phyloP scores from a whole-genome alignment of 1,140 invertebrate species.

The Bombus terrestris region DNA sequence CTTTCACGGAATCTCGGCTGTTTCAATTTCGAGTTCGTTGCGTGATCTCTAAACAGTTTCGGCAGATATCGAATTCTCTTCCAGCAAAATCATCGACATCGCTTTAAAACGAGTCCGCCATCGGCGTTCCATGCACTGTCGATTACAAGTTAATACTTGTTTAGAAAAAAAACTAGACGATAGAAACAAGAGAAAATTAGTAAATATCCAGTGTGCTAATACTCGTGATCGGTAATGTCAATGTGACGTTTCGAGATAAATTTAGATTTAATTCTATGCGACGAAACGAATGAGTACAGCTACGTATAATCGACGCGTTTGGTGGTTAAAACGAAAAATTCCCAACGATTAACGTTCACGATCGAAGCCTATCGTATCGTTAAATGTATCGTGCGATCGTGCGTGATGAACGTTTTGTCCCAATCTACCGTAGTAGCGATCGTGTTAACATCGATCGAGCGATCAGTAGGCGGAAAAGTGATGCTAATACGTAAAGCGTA shows the following conservation, averaged over 20 bases:
- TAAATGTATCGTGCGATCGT: background rate
- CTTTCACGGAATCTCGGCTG: background rate
- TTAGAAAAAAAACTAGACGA: too few relatives aligned
- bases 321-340: background rate
- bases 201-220: background rate
- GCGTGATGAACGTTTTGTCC: background rate
- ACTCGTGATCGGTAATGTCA: background rate
- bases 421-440: background rate
- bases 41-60: too few relatives aligned
- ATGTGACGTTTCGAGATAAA: background rate
- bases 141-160: too few relatives aligned
- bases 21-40: too few relatives aligned
- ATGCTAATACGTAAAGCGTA: too few relatives aligned
- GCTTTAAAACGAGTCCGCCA: too few relatives aligned
- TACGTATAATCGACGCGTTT: background rate
- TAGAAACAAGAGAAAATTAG: too few relatives aligned
- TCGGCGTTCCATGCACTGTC: too few relatives aligned
- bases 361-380: background rate
- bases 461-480: too few relatives aligned
- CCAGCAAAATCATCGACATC: too few relatives aligned
- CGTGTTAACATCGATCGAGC: background rate
- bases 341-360: background rate
- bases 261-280: background rate
- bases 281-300: background rate
- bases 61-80: too few relatives aligned